phyloP scores from a whole-genome alignment of 1,140 invertebrate genomes.

The Zaprionus nigranus region DNA sequence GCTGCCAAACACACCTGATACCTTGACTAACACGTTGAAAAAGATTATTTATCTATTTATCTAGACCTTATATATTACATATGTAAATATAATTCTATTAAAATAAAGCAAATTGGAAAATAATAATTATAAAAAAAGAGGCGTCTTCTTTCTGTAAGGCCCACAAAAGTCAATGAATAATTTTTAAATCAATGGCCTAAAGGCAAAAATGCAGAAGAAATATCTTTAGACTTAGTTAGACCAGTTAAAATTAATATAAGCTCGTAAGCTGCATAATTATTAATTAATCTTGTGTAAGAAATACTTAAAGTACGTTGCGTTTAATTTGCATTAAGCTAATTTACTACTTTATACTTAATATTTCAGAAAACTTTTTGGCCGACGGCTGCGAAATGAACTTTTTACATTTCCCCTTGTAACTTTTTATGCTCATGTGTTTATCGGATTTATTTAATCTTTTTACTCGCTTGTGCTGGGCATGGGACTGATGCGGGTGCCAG shows the following conservation, averaged over 20 bases:
- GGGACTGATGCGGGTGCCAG: neutral
- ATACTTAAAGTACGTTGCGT: conserved; percentile 6
- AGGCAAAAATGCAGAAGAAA: neutral
- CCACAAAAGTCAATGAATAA: too few relatives aligned
- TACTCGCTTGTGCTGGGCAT: conserved; percentile 12
- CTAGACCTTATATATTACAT: too few relatives aligned
- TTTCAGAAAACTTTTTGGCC: conserved; percentile 1
- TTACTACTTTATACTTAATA: conserved; percentile 34
- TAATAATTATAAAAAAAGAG: too few relatives aligned
- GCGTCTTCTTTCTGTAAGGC: too few relatives aligned
- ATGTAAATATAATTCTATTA: too few relatives aligned
- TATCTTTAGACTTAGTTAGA: neutral
- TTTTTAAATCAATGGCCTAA: too few relatives aligned
- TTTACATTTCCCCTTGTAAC: conserved; percentile 16
- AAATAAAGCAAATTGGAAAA: too few relatives aligned
- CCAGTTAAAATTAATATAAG: neutral
- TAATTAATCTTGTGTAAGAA: neutral
- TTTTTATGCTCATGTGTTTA: conserved; percentile 47
- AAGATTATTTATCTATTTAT: too few relatives aligned
- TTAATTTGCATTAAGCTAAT: conserved; percentile 29
- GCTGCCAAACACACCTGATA: too few relatives aligned
- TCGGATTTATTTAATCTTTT: conserved; percentile 41
- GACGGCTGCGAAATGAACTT: conserved; percentile 4
- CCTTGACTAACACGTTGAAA: too few relatives aligned
- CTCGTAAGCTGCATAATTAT: neutral